Evolutionary conservation across 2,888 invertebrate species (phyloP).

Genomic region (Pterostichus madidus): DNA sequence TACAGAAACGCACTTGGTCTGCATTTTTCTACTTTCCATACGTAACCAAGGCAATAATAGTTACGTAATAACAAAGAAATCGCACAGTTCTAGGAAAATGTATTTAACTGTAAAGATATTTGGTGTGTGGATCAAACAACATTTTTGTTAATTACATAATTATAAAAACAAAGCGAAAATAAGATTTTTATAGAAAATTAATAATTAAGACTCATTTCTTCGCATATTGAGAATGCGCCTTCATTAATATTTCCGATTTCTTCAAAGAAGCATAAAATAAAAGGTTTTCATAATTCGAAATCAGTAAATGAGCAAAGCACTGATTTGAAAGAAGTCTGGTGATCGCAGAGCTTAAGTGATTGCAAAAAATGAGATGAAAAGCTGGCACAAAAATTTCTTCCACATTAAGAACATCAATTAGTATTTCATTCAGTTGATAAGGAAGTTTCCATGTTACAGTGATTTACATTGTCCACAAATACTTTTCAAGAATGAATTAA

Average conservation of each 20-base stretch:
- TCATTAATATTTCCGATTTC: background rate
- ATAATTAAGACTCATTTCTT: too few species aligned
- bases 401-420: conserved; percentile 30
- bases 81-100: too few species aligned
- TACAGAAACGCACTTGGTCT: too few species aligned
- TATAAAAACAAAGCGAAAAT: too few species aligned
- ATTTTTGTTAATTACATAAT: too few species aligned
- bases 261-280: background rate
- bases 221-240: too few species aligned
- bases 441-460: background rate
- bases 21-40: too few species aligned
- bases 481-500: conserved; percentile 1
- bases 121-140: too few species aligned
- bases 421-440: conserved; percentile 33
- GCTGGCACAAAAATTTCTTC: conserved; percentile 22
- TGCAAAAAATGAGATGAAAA: conserved; percentile 31
- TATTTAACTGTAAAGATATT: too few species aligned
- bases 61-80: too few species aligned
- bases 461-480: conserved; percentile 5
- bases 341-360: conserved; percentile 17
- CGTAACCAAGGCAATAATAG: too few species aligned
- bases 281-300: conserved; percentile 7
- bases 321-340: conserved; percentile 35
- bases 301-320: conserved; percentile 19
- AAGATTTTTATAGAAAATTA: too few species aligned